A percentile compares a stretch with the other conserved stretches of the same genome.
phyloP scores from a whole-genome alignment of 2,113 vertebrate species.

The Ptilonorhynchus violaceus region DNA sequence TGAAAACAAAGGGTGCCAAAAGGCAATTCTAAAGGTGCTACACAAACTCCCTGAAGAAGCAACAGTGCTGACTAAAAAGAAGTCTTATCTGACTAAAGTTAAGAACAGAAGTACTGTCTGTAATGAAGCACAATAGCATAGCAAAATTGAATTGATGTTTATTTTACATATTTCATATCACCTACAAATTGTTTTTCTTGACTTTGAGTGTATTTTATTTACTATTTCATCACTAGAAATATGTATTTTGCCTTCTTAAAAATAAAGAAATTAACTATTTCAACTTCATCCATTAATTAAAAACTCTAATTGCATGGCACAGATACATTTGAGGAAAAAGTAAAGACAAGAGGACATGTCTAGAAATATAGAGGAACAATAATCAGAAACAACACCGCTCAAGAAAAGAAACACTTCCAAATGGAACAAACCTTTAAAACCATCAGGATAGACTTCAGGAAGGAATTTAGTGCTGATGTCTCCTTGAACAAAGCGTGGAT shows the following conservation, averaged over 20 bases:
- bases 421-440: conserved; percentile 87
- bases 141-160: background rate
- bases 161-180: background rate
- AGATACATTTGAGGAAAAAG: background rate
- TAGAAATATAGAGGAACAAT: background rate
- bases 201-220: background rate
- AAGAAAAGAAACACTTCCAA: background rate
- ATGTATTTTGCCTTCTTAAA: background rate
- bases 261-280: background rate
- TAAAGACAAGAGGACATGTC: background rate
- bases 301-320: background rate
- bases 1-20: background rate
- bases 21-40: background rate
- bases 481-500: conserved; percentile 89
- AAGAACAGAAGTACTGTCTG: background rate
- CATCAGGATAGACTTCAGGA: conserved; percentile 92
- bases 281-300: background rate
- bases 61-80: background rate
- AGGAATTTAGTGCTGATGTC: conserved; percentile 96
- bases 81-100: background rate
- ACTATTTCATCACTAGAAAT: background rate
- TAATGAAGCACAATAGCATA: background rate
- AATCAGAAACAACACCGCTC: background rate
- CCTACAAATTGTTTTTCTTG: background rate
- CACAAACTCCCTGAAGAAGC: background rate